phyloP scores from a whole-genome alignment of 2,113 vertebrate genomes.

The Rafetus swinhoei region DNA sequence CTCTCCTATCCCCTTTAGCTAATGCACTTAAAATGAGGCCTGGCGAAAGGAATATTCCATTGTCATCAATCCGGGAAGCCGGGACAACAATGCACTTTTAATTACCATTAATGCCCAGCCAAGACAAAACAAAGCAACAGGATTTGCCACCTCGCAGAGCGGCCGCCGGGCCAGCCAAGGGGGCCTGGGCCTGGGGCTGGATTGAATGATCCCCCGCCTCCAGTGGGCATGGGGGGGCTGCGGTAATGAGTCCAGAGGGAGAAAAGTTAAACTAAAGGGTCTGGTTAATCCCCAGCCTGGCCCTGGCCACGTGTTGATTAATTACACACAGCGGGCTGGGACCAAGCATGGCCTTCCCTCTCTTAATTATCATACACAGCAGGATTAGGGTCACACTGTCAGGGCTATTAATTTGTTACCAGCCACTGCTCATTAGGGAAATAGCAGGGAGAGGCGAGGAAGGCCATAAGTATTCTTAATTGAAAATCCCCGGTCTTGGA shows the following conservation, averaged over 20 bases:
- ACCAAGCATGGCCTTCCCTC: slow-evolving; percentile 3
- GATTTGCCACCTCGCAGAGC: not conserved
- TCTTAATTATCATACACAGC: slow-evolving; percentile 53
- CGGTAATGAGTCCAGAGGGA: slow-evolving; percentile 35
- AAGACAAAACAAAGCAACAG: not conserved
- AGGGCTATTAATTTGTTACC: slow-evolving; percentile 56
- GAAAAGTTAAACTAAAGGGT: slow-evolving; percentile 15
- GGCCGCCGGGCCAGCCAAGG: not conserved
- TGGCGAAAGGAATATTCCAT: not conserved
- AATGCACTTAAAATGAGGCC: slow-evolving; percentile 12
- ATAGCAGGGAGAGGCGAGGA: slow-evolving; percentile 29
- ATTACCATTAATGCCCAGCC: not conserved
- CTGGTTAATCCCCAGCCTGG: slow-evolving; percentile 21
- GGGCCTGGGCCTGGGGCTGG: not conserved
- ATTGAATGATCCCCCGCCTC: not conserved
- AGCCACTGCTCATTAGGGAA: slow-evolving; percentile 60
- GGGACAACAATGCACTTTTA: slow-evolving; percentile 15
- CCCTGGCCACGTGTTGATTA: slow-evolving; percentile 45
- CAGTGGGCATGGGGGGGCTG: not conserved
- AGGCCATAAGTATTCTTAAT: slow-evolving; percentile 46
- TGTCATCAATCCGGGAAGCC: not conserved
- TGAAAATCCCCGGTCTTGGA: slow-evolving; percentile 59
- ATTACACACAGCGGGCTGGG: slow-evolving; percentile 49
- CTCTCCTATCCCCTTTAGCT: not conserved
- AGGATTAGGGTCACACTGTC: slow-evolving; percentile 52